A percentile compares a stretch with the other conserved stretches of the same genome.
Conservation (phyloP, 2,888 invertebrate genomes). For the Leucoptera coffeella region DNA sequence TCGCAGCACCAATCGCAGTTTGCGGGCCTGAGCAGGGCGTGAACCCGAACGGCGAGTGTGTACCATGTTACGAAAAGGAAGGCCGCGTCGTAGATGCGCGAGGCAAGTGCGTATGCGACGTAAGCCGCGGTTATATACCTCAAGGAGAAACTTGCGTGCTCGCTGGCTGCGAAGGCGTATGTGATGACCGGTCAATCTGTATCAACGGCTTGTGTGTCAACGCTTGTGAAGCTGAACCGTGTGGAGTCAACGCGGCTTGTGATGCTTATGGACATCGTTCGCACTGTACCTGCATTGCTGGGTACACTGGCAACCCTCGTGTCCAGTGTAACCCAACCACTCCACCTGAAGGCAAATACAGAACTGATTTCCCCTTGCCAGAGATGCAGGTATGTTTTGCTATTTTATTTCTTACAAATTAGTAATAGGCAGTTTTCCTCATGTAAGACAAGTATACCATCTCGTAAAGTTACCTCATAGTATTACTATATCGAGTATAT, state of each 20-base stretch:
- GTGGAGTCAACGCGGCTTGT: constrained; percentile 73
- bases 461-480: too few species aligned
- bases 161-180: constrained; percentile 72
- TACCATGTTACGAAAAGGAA: constrained; percentile 62
- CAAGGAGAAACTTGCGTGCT: constrained; percentile 76
- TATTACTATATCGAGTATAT: too few species aligned
- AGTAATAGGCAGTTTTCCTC: too few species aligned
- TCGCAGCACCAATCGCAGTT: constrained; percentile 50
- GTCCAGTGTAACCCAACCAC: constrained; percentile 59
- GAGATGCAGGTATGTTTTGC: constrained; percentile 57
- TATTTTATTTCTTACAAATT: too few species aligned
- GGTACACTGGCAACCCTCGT: constrained; percentile 71
- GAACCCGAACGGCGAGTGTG: constrained; percentile 71
- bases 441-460: too few species aligned
- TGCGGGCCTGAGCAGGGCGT: constrained; percentile 75
- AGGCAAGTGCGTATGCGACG: constrained; percentile 77
- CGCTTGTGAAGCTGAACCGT: constrained; percentile 69
- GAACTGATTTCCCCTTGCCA: constrained; percentile 79
- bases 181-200: constrained; percentile 71
- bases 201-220: constrained; percentile 72
- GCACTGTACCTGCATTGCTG: constrained; percentile 70
- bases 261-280: constrained; percentile 71
- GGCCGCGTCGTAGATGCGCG: constrained; percentile 71
- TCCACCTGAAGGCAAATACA: constrained; percentile 27
- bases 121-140: constrained; percentile 69